phyloP scores from a whole-genome alignment of 2,113 vertebrate genomes.

The Malurus melanocephalus region DNA sequence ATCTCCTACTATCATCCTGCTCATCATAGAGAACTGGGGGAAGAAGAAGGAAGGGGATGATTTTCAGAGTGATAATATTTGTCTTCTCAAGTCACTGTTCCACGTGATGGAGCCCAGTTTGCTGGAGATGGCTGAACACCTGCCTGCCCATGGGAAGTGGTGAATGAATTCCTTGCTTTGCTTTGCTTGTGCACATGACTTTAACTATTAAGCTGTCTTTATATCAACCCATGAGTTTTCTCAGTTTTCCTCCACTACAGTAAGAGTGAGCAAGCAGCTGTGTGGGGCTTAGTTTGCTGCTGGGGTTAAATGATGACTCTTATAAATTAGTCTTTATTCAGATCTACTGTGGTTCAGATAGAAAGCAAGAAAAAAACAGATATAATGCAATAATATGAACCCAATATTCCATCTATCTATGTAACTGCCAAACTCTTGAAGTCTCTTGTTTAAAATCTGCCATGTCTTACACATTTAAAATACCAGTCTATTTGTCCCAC shows the following conservation, averaged over 20 bases:
- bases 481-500: not conserved
- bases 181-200: not conserved
- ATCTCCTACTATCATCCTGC: not conserved
- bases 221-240: not conserved
- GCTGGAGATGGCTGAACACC: not conserved
- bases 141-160: not conserved
- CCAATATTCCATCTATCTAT: not conserved
- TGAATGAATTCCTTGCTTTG: not conserved
- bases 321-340: not conserved
- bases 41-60: not conserved
- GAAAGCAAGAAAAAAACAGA: not conserved
- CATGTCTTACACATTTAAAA: not conserved
- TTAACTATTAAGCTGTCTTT: not conserved
- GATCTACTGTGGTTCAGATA: not conserved
- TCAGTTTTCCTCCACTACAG: not conserved
- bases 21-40: too few species aligned
- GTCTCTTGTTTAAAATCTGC: not conserved
- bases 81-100: not conserved
- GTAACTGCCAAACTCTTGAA: not conserved
- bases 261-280: not conserved
- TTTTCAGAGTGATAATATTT: rapidly evolving
- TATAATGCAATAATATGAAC: not conserved
- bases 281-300: not conserved
- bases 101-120: not conserved
- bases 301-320: not conserved